Evolutionary conservation across 2,113 vertebrate species (phyloP), one percentile per base, ranked within the genome.

Genomic region (Cromileptes altivelis): DNA sequence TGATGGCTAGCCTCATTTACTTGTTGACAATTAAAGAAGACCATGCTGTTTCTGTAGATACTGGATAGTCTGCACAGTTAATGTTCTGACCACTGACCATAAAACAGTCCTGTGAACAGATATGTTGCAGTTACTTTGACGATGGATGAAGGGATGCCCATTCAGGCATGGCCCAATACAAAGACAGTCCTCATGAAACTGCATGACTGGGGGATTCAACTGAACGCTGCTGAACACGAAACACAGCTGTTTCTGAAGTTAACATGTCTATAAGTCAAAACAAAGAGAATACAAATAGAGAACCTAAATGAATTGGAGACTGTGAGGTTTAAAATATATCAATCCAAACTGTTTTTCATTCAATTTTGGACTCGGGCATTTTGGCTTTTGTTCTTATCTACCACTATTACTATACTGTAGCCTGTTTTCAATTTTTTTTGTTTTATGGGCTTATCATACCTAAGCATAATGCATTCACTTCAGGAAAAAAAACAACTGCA

Each of bases 1-100:
- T 42, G 15, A 49, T 70, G 37, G 49, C 8, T 8, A 42, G 3
- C 1, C 15, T 3, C 58, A 65, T 78, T 70, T 63, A 12, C 21
- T 64, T 76, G 58, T 50, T 33, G 77, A 85, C 53, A 56, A 85
- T 70, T 75, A 77, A 76, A 64, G 40, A 19, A 77, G 17, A 27
- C 15, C 17, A 15, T 15, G 27, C 42, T 72, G 47, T 63, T 58
- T 45, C 23, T 25, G 53, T 45, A 62, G 68, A 64, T 58, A 15
- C 23, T 13, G 19, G 17, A 78, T 53, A 30, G n/a, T 49, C n/a
- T 42, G 33, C 15, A 40, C 15, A 50, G 45, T 62, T 62, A 50
- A 80, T 49, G 21, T 58, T 45, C 42, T 58, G 42, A 23, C 21
- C 21, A 23, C 4, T 19, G 74, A 70, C 11, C 18, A 61, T 19